These are phyloP conservation scores for Planococcus citri DNA, from an alignment of 1,140 invertebrate species.

Conservation along the genomic window DNA sequence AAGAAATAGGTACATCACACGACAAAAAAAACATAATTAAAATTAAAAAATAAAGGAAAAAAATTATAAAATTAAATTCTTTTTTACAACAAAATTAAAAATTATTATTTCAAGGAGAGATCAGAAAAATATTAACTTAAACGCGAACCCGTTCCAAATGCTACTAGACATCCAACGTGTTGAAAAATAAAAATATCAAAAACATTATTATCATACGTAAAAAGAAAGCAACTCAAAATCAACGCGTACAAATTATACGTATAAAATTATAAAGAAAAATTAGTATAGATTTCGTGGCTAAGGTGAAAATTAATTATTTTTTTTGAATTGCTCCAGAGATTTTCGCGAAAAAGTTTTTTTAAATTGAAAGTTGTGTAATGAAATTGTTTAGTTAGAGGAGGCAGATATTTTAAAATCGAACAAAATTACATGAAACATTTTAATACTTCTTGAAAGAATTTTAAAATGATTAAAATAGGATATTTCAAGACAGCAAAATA, in stretches of 20 bases:
- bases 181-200: background rate
- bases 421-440: no score
- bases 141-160: background rate
- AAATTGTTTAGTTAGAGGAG: no score
- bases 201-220: background rate
- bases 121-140: constrained; percentile 9
- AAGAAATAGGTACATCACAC: constrained; percentile 19
- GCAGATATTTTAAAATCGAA: no score
- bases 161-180: background rate
- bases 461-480: no score
- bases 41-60: background rate
- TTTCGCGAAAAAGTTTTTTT: no score
- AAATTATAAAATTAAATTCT: background rate
- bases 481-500: no score
- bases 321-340: no score
- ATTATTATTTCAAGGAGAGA: background rate
- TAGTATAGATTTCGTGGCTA: no score
- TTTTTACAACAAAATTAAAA: background rate
- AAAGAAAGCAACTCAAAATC: background rate
- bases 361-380: no score
- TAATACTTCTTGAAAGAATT: no score
- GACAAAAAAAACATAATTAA: background rate
- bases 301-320: no score
- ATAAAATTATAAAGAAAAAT: background rate
- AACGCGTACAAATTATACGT: background rate